These are phyloP conservation scores for Nymphalis io DNA, from an alignment of 1,140 invertebrate genomes.

Conservation along the genomic window DNA sequence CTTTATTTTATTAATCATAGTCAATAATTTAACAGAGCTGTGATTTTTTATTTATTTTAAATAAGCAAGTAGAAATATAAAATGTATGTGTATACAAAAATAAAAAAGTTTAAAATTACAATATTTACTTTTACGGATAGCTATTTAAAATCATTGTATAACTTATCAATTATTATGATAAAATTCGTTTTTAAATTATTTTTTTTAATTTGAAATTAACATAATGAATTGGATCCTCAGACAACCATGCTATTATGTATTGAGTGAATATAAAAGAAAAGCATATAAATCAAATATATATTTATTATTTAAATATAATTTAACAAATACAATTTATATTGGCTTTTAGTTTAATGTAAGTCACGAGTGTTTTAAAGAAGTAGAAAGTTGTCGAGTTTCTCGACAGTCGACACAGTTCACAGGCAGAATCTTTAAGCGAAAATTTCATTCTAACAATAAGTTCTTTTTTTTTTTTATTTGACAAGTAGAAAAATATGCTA, in stretches of 20 bases:
- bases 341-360: not conserved
- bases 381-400: constrained; percentile 25
- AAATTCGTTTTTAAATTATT: too few species aligned
- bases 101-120: too few species aligned
- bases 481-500: not conserved
- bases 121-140: too few species aligned
- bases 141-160: too few species aligned
- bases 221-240: too few species aligned
- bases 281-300: not conserved
- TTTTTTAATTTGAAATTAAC: too few species aligned
- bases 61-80: too few species aligned
- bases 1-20: not conserved
- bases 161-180: too few species aligned
- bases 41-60: too few species aligned
- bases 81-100: too few species aligned
- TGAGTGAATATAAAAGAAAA: not conserved
- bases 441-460: constrained; percentile 4
- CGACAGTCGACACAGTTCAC: constrained; percentile 28
- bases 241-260: not conserved
- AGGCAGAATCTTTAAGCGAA: constrained; percentile 3
- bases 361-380: constrained; percentile 11
- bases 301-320: not conserved
- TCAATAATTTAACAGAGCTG: not conserved
- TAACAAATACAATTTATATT: not conserved
- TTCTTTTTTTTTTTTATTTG: not conserved